Conservation (phyloP, 2,113 vertebrate species). For the Trichomycterus rosablanca region DNA sequence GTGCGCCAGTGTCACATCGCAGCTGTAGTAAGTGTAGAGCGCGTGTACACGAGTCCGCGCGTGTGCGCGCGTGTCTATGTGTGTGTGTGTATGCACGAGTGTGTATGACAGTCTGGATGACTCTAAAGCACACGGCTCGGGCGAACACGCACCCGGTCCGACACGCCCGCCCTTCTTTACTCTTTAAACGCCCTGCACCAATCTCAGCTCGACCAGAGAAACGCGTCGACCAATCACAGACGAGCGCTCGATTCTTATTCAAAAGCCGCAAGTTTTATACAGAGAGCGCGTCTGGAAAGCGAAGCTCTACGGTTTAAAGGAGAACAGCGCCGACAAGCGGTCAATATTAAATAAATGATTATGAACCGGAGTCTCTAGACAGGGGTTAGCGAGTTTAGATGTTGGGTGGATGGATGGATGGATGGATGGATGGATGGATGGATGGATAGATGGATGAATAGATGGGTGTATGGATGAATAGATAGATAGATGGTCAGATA, state of each 20-base stretch:
- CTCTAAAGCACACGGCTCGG: conserved; percentile 32
- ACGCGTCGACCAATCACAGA: conserved; percentile 61
- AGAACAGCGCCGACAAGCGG: conserved; percentile 60
- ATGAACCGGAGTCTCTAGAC: no score
- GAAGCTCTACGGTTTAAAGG: no score
- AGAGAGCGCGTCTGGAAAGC: no score
- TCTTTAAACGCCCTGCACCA: conserved; percentile 58
- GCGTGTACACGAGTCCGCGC: conserved; percentile 22
- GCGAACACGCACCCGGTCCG: conserved; percentile 18
- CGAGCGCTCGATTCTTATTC: conserved; percentile 54
- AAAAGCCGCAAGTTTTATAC: conserved; percentile 74
- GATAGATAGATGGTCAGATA: no score
- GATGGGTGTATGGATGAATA: no score
- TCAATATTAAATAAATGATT: no score
- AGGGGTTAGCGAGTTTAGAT: no score
- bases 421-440: no score
- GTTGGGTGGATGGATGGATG: no score
- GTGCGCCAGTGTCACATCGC: conserved; percentile 67
- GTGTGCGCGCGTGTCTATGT: neutral
- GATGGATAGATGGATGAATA: no score
- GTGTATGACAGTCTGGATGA: neutral
- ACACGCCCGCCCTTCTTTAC: conserved; percentile 37
- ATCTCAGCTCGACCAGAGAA: conserved; percentile 55
- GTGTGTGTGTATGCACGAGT: conserved; percentile 53
- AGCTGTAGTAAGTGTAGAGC: conserved; percentile 69